A percentile compares a stretch with the other conserved stretches of the same genome.
phyloP scores from a whole-genome alignment of 2,797 vertebrate species.

The Coreius guichenoti region DNA sequence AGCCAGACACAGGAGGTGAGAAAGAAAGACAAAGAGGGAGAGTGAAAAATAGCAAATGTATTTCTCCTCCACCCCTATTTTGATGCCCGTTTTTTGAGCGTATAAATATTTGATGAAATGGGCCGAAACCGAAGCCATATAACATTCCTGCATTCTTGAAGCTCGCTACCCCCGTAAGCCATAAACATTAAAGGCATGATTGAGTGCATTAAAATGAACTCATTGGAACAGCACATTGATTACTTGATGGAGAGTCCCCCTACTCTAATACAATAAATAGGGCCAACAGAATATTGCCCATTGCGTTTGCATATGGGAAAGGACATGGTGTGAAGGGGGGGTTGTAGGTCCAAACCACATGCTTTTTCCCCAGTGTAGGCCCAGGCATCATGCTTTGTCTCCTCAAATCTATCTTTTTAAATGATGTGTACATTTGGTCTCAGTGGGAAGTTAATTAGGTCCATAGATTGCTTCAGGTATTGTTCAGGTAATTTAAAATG shows the following conservation, averaged over 20 bases:
- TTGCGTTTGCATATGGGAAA: conserved; percentile 70
- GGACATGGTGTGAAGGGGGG: conserved; percentile 17
- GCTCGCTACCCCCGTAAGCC: conserved; percentile 89
- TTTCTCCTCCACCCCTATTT: conserved; percentile 92
- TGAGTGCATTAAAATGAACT: conserved; percentile 99
- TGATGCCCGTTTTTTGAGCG: conserved; percentile 91
- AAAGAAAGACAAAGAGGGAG: conserved; percentile 70
- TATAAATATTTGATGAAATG: conserved; percentile 99
- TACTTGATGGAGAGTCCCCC: conserved; percentile 82
- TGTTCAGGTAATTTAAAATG: conserved; percentile 91
- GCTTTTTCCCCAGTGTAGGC: conserved; percentile 17
- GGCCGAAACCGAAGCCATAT: conserved; percentile 94
- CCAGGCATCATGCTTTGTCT: conserved; percentile 64
- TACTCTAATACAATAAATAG: conserved; percentile 78
- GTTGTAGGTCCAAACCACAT: not conserved
- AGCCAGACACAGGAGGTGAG: conserved; percentile 17
- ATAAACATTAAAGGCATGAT: conserved; percentile 96
- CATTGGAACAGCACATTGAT: conserved; percentile 96
- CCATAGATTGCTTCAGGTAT: conserved; percentile 88
- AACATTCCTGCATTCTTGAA: conserved; percentile 96
- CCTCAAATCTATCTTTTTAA: conserved; percentile 75
- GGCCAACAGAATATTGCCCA: conserved; percentile 55
- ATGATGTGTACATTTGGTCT: conserved; percentile 77
- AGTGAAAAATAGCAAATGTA: conserved; percentile 78
- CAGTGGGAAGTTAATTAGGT: conserved; percentile 90